A percentile compares a stretch with the other conserved stretches of the same genome.
Conservation (phyloP, 2,888 invertebrate genomes). For the Oxytorus armatus region DNA sequence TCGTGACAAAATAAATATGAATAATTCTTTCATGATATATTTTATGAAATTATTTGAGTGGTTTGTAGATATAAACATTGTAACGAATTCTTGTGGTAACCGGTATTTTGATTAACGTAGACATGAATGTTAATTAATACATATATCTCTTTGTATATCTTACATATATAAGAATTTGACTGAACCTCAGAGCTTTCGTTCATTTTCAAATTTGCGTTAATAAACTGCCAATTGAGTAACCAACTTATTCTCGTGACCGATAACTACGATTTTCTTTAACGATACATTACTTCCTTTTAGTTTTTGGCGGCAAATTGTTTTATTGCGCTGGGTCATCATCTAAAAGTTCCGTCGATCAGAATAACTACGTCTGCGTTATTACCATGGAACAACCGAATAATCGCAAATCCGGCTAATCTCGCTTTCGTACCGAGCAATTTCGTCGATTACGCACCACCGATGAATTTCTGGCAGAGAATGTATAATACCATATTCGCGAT, state of each 20-base stretch:
- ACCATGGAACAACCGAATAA: conserved; percentile 66
- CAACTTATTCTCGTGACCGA: not conserved
- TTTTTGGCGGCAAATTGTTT: conserved; percentile 72
- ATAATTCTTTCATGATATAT: no score
- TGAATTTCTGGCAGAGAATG: conserved; percentile 73
- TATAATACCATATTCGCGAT: conserved; percentile 64
- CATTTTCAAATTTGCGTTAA: no score
- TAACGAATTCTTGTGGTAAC: no score
- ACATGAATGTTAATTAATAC: no score
- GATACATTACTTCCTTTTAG: conserved; percentile 65
- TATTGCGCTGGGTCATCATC: conserved; percentile 72
- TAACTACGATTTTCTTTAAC: not conserved
- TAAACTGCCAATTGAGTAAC: no score
- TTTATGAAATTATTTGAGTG: no score
- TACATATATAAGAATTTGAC: no score
- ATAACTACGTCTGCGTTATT: conserved; percentile 58
- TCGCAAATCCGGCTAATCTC: conserved; percentile 71
- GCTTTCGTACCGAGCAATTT: conserved; percentile 69
- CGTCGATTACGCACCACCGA: conserved; percentile 7
- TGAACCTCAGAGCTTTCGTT: no score
- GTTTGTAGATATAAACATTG: no score
- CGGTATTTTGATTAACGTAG: no score
- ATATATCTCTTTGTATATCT: no score
- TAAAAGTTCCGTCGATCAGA: conserved; percentile 72
- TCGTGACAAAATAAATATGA: no score